Conservation (phyloP, 2,113 vertebrate genomes). For the Siphamia tubifer region DNA sequence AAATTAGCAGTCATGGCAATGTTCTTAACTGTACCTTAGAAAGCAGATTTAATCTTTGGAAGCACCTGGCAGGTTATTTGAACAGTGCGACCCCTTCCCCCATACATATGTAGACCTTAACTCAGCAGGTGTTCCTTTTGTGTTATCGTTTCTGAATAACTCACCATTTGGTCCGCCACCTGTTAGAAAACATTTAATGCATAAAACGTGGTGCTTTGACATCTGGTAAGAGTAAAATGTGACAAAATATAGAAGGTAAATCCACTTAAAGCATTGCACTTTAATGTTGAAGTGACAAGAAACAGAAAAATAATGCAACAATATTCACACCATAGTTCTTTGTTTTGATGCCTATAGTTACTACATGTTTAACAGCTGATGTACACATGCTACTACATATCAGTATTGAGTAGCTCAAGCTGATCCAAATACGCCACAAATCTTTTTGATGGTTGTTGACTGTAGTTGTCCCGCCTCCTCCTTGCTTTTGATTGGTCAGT, state of each 20-base stretch:
- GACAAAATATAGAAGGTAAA: neutral
- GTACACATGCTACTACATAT: too few relatives aligned
- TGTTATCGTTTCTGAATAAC: slow-evolving; percentile 6
- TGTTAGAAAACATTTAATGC: neutral
- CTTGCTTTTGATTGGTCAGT: too few relatives aligned
- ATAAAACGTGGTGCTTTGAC: neutral
- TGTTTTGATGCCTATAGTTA: too few relatives aligned
- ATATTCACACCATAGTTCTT: too few relatives aligned
- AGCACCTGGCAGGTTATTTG: slow-evolving; percentile 1
- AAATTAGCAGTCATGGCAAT: neutral
- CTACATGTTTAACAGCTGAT: too few relatives aligned
- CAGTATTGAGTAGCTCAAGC: too few relatives aligned
- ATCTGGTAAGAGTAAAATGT: neutral
- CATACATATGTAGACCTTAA: neutral
- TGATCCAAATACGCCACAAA: too few relatives aligned
- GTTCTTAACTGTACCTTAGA: slow-evolving; percentile 5
- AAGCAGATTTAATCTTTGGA: neutral
- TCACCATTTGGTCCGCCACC: neutral
- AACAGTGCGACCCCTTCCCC: neutral
- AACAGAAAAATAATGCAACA: too few relatives aligned
- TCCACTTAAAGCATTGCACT: too few relatives aligned
- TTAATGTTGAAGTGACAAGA: too few relatives aligned
- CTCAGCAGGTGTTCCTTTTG: slow-evolving; percentile 31
- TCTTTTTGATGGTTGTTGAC: too few relatives aligned
- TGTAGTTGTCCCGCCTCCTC: too few relatives aligned